Evolutionary conservation across 2,797 vertebrate genomes (phyloP).

Genomic region (Onychomys arenicola): DNA sequence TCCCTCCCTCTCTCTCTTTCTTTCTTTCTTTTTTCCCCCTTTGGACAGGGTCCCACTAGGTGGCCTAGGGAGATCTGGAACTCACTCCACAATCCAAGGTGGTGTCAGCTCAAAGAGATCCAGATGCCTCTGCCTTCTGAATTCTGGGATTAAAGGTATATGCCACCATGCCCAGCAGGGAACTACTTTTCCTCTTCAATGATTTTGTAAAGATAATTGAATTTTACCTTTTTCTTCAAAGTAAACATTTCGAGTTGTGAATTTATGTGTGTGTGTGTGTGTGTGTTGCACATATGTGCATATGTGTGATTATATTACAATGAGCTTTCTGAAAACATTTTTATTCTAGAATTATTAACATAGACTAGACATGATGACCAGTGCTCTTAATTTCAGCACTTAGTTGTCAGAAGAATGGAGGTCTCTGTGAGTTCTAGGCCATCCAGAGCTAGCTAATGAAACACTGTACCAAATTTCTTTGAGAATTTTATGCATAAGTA

Average conservation of each 20-base stretch:
- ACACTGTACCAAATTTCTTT: background rate
- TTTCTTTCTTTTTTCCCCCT: rapidly evolving
- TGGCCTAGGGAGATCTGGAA: background rate
- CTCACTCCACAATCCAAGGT: background rate
- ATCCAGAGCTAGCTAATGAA: background rate
- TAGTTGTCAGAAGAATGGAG: background rate
- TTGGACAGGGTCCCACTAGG: background rate
- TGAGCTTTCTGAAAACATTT: background rate
- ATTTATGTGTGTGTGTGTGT: background rate
- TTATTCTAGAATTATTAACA: background rate
- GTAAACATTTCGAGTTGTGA: background rate
- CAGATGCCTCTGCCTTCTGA: background rate
- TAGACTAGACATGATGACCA: background rate
- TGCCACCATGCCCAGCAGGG: too few relatives aligned
- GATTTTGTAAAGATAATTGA: constrained; percentile 50
- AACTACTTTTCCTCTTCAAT: background rate
- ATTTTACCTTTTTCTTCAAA: constrained; percentile 9
- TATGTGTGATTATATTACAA: background rate
- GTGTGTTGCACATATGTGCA: background rate
- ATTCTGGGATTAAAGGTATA: background rate
- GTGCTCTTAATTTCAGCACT: background rate
- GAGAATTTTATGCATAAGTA: background rate
- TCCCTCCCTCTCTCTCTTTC: rapidly evolving
- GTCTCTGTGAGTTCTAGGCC: background rate
- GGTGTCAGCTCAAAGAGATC: background rate